Evolutionary conservation across 2,113 vertebrate genomes (phyloP), one percentile per base, ranked within the genome.

Genomic region (Neolamprologus hecqui): DNA sequence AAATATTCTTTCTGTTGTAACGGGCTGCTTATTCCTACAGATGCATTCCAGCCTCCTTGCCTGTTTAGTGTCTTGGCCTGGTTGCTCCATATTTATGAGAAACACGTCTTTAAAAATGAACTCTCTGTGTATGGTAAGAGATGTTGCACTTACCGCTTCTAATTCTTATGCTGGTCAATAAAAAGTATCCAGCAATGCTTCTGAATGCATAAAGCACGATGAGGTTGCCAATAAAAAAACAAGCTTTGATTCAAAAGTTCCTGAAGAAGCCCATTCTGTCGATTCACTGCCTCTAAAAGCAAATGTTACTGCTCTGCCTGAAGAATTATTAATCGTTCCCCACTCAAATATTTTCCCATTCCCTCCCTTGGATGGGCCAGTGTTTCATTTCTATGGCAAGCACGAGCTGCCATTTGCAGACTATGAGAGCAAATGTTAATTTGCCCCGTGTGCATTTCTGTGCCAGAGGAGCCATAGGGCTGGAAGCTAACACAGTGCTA

Each of bases 341-440:
- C 19, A 47, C 92, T 95, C 93, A 94, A 95, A 96, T 93, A 96
- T 94, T 95, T 94, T 88, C 91, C 84, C 86, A 79, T 83, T 86
- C 85, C 68, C 45, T 82, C 79, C 49, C 82, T 85, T 93, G 82
- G 84, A 89, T 31, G 75, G 82, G 82, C 85, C 80, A 86, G 80
- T 92, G 90, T 93, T 94, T 94, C 92, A 96, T 95, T 95, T 93
- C 92, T 87, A 96, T 95, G 92, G 93, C 92, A 91, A 90, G 94
- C 94, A 95, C 89, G 92, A 90, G 92, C 90, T 96, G 95, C 95
- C 95, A 96, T 96, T 96, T 96, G 92, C 95, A 92, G 93, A 96
- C 93, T 90, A 86, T 85, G 88, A 92, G 94, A 94, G 95, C 93
- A 96, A 96, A 96, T 96, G 95, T 96, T 96, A 96, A 96, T 96